These are phyloP conservation scores for Brachymystax lenok DNA, from an alignment of 2,797 vertebrate genomes.

Conservation along the genomic window DNA sequence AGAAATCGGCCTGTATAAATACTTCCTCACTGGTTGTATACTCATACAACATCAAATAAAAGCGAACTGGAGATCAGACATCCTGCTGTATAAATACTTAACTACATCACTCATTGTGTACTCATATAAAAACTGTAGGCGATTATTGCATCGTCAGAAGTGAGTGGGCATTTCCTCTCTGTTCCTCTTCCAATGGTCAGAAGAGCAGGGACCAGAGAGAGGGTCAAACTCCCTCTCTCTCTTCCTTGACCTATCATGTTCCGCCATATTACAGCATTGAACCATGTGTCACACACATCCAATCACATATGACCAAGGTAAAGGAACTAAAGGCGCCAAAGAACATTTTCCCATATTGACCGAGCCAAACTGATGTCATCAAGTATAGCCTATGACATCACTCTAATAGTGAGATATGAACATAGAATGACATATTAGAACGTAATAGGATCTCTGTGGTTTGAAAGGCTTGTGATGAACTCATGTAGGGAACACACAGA, in stretches of 20 bases:
- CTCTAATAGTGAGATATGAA: background rate
- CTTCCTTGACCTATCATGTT: background rate
- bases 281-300: slow-evolving; percentile 26
- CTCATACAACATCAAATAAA: slow-evolving; percentile 9
- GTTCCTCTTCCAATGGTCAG: slow-evolving; percentile 55
- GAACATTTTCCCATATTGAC: too few species aligned
- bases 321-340: background rate
- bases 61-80: background rate
- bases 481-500: too few species aligned
- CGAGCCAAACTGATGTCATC: too few species aligned
- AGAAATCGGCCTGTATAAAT: slow-evolving; percentile 48
- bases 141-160: background rate
- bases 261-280: background rate
- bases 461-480: too few species aligned
- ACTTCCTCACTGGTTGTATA: slow-evolving; percentile 34
- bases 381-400: background rate
- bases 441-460: too few species aligned
- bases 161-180: slow-evolving; percentile 31
- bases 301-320: slow-evolving; percentile 30
- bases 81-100: slow-evolving; percentile 1
- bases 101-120: slow-evolving; percentile 1
- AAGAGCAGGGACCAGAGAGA: slow-evolving; percentile 27
- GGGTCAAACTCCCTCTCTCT: background rate
- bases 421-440: background rate
- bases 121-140: slow-evolving; percentile 35